These are phyloP conservation scores for Pangasius larnaudii DNA, from an alignment of 2,797 vertebrate genomes.

Conservation along the genomic window DNA sequence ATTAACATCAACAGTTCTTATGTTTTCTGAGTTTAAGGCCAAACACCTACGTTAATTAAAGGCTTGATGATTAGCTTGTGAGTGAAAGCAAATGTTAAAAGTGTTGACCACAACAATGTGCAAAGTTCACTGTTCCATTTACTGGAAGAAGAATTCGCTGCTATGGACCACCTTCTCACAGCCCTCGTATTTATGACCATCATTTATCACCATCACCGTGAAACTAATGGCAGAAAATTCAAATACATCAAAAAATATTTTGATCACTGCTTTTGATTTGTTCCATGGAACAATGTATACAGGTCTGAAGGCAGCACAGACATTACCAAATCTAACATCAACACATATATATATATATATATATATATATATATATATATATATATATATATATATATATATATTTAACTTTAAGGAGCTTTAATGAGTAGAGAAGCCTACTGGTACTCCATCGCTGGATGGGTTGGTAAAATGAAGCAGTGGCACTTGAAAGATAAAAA, in stretches of 20 bases:
- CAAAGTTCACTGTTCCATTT: no score
- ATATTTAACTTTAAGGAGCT: background rate
- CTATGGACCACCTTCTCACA: no score
- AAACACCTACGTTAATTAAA: no score
- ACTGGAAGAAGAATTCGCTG: no score
- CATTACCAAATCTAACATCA: background rate
- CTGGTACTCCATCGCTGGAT: background rate
- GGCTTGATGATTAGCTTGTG: no score
- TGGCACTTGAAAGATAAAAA: background rate
- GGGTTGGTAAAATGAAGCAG: background rate
- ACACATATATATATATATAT: background rate
- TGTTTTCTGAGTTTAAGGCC: no score
- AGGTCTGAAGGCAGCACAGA: background rate
- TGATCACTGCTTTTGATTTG: background rate
- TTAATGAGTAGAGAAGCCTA: background rate
- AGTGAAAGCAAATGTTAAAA: no score
- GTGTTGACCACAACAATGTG: no score
- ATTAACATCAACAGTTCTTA: no score
- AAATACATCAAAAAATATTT: background rate
- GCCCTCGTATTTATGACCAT: no score
- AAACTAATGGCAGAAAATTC: background rate
- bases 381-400: background rate
- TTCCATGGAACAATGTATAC: background rate
- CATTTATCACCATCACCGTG: background rate
- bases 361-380: no score